Conservation (phyloP, 2,888 invertebrate species). For the Thereva nobilitata region DNA sequence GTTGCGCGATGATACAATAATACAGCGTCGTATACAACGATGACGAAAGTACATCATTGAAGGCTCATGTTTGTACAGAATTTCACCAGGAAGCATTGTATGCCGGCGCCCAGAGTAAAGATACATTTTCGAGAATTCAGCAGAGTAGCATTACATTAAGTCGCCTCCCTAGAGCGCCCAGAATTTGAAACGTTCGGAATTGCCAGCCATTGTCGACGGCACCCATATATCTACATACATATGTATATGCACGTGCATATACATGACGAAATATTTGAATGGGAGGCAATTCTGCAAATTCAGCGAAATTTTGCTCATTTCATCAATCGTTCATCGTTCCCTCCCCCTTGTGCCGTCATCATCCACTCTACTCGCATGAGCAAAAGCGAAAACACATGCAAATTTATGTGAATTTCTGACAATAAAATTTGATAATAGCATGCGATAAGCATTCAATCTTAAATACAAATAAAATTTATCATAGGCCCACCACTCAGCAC, state of each 20-base stretch:
- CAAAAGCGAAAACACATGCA: slow-evolving; percentile 24
- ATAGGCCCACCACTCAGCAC: slow-evolving; percentile 7
- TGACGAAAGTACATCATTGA: background rate
- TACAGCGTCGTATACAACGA: background rate
- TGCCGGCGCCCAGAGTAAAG: background rate
- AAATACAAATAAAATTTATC: slow-evolving; percentile 31
- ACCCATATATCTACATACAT: background rate
- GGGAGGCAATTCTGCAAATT: slow-evolving; percentile 31
- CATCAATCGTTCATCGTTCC: slow-evolving; percentile 16
- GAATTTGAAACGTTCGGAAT: background rate
- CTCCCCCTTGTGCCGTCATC: background rate
- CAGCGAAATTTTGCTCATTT: slow-evolving; percentile 29
- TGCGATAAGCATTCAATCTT: slow-evolving; percentile 34
- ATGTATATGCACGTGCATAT: slow-evolving; percentile 4
- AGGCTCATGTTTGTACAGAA: slow-evolving; percentile 26
- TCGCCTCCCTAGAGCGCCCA: background rate
- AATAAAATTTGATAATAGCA: slow-evolving; percentile 36
- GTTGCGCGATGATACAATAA: slow-evolving; percentile 6
- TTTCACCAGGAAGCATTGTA: slow-evolving; percentile 18
- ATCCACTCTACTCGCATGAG: slow-evolving; percentile 4
- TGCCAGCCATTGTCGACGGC: background rate
- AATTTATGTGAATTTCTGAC: slow-evolving; percentile 35
- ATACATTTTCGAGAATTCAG: slow-evolving; percentile 31
- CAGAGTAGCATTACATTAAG: slow-evolving; percentile 21
- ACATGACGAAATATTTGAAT: slow-evolving; percentile 32